A percentile compares a stretch with the other conserved stretches of the same genome.
Conservation (phyloP, 2,888 invertebrate genomes). For the Tubulanus polymorphus region DNA sequence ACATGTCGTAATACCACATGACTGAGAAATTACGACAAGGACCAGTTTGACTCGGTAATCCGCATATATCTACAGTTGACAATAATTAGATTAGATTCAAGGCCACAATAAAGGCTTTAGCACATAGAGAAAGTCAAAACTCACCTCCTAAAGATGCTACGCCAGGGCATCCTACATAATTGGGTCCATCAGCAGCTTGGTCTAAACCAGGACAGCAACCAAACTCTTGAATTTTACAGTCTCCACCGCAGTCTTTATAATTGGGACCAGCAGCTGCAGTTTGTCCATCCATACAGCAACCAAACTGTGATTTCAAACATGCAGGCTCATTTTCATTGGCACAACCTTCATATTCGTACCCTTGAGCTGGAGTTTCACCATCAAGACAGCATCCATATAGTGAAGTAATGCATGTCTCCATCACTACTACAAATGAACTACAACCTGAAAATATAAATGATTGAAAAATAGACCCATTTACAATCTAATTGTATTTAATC, state of each 20-base stretch:
- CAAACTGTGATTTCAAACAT: not conserved
- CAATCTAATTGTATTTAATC: too few relatives aligned
- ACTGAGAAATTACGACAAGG: conserved; percentile 41
- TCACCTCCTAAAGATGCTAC: not conserved
- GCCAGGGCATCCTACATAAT: not conserved
- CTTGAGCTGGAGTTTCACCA: not conserved
- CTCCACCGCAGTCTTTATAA: not conserved
- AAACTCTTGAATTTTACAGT: too few relatives aligned
- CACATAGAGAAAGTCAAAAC: too few relatives aligned
- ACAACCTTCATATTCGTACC: conserved; percentile 2
- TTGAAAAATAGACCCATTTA: too few relatives aligned
- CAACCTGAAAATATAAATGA: too few relatives aligned
- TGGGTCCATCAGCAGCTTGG: not conserved
- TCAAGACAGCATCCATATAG: conserved; percentile 3
- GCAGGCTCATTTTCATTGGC: not conserved
- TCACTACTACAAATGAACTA: too few relatives aligned
- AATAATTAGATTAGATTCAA: not conserved
- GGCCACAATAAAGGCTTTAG: not conserved
- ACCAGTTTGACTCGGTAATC: not conserved
- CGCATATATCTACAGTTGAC: not conserved
- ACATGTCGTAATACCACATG: conserved; percentile 43
- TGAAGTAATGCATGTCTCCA: too few relatives aligned
- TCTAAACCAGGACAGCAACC: not conserved
- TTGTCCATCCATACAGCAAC: not conserved
- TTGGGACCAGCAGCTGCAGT: not conserved